phyloP scores from a whole-genome alignment of 2,888 invertebrate genomes.

The Lypha dubia region DNA sequence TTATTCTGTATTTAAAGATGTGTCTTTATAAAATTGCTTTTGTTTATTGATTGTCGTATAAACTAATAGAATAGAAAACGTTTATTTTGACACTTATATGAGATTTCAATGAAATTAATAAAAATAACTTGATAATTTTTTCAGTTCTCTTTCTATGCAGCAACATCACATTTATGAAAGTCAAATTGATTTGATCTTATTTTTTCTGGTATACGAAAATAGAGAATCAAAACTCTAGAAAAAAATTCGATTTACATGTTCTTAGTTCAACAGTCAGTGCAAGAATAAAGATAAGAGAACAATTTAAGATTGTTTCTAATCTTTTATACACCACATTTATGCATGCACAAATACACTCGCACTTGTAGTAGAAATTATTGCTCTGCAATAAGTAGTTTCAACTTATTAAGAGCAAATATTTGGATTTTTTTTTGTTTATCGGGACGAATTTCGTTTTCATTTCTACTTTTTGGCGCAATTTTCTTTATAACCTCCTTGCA shows the following conservation, averaged over 20 bases:
- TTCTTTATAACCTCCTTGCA: constrained; percentile 23
- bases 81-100: constrained; percentile 73
- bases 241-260: constrained; percentile 15
- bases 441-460: not conserved
- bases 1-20: no score
- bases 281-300: constrained; percentile 27
- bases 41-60: constrained; percentile 31
- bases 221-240: not conserved
- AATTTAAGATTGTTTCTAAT: constrained; percentile 16
- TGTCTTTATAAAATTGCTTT: constrained; percentile 9
- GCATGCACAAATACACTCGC: not conserved
- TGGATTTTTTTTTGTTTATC: constrained; percentile 15
- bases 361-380: not conserved
- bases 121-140: constrained; percentile 21
- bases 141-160: not conserved
- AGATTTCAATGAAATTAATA: constrained; percentile 66
- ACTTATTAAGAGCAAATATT: constrained; percentile 16
- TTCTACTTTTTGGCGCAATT: constrained; percentile 66
- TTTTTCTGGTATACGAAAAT: not conserved
- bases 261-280: constrained; percentile 23
- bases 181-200: not conserved
- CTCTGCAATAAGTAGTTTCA: not conserved
- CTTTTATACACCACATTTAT: not conserved
- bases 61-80: constrained; percentile 66
- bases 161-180: not conserved